Base-by-base conservation (phyloP, 2,797 vertebrate species). In the Lophius americanus region DNA sequence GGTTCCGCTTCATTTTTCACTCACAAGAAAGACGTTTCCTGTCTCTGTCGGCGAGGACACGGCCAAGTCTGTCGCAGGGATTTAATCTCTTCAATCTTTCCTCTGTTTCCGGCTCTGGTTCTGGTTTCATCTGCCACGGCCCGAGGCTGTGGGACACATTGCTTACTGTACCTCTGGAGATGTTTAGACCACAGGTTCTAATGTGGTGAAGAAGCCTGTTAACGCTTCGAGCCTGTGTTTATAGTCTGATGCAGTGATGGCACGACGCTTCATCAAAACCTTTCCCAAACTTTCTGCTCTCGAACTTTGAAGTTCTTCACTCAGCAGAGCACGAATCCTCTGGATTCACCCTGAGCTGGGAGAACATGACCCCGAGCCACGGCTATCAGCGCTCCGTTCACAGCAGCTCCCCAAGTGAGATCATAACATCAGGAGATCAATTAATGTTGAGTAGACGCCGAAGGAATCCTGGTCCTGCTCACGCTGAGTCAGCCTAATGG, bases 21-120 rank as follows among this genome's bases (percentile, higher is more conserved):
- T 83, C 79, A 78, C 71, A 74, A 39, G 53, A 81, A 70, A 54
- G 2, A 73, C 68, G 53, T 63, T 82, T 83, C 68, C 61, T 73
- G 49, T 68, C 60, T 65, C 52, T 33, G 52, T 39, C 48, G 39
- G 4, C 39, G 51, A 75, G 47, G 35, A 33, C 9, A 7, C 72
- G 79, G 85, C 89, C 86, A 88, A 54, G 76, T 81, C 71, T 68
- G 68, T 85, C 74, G 74, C 65, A 68, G 63, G 70, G 73, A 77
- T 79, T 87, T 83, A 81, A 83, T 90, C 70, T 83, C 54, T 55
- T 81, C 73, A 75, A 73, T 86, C 68, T 75, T 82, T 74, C 73
- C 62, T 68, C 62, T 82, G 79, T 82, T 81, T 76, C 76, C 62
- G 2, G 53, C 6, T 76, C 68, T 46, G 66, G 52, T 70, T 82